Evolutionary conservation across 2,113 vertebrate species (phyloP).

Genomic region (Leptocoma aspasia): DNA sequence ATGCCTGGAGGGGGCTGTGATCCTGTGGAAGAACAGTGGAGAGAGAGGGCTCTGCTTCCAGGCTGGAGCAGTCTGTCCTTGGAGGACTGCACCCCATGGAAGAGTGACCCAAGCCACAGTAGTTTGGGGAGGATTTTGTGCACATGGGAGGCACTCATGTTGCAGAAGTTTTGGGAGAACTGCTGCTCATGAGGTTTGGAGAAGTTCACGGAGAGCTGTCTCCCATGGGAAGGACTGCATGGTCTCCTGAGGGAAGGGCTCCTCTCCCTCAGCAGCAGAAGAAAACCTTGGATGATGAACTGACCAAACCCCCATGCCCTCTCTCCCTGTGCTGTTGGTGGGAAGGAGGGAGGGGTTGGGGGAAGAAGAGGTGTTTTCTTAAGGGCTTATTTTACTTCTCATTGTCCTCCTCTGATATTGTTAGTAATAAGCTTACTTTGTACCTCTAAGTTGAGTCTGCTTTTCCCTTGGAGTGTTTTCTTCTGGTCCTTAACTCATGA

Average conservation of each 20-base stretch:
- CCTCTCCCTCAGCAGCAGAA: background rate
- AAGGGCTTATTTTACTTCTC: background rate
- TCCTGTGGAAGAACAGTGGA: too few relatives aligned
- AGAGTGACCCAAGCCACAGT: background rate
- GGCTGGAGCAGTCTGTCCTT: background rate
- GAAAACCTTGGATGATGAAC: accelerated
- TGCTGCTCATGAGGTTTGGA: background rate
- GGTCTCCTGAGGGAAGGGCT: too few relatives aligned
- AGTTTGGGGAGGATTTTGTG: too few relatives aligned
- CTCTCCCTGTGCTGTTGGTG: too few relatives aligned
- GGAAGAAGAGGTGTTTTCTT: background rate
- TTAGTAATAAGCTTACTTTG: too few relatives aligned
- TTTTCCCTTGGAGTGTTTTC: background rate
- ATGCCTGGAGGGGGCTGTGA: background rate
- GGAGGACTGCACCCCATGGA: accelerated
- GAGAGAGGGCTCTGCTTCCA: background rate
- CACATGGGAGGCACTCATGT: background rate
- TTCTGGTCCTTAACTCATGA: background rate
- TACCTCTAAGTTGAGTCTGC: background rate
- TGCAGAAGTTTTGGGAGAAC: background rate
- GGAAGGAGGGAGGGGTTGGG: background rate
- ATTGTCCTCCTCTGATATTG: background rate
- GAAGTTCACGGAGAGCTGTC: background rate
- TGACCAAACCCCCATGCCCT: background rate
- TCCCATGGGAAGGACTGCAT: too few relatives aligned